Conservation (phyloP, 2,888 invertebrate genomes). For the Ormia ochracea region DNA sequence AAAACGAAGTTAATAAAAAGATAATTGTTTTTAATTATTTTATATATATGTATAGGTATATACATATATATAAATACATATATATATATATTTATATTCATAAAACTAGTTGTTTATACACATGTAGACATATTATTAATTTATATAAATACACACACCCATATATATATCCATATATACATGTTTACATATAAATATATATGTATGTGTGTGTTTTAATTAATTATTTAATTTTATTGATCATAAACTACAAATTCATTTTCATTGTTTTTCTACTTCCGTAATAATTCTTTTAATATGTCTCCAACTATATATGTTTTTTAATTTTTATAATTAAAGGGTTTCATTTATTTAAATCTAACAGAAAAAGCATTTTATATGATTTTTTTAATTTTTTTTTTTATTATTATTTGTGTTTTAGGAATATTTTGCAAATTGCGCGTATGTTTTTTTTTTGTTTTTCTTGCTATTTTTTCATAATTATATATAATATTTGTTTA, state of each 20-base stretch:
- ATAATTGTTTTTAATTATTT: slow-evolving; percentile 34
- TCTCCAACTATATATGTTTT: slow-evolving; percentile 36
- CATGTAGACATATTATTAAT: slow-evolving; percentile 61
- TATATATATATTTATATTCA: too few relatives aligned
- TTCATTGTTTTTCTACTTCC: slow-evolving; percentile 9
- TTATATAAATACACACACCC: too few relatives aligned
- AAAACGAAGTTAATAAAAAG: slow-evolving; percentile 45
- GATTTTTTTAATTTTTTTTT: neutral
- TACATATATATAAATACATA: too few relatives aligned
- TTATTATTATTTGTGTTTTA: slow-evolving; percentile 32
- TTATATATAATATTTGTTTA: slow-evolving; percentile 25
- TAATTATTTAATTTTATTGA: slow-evolving; percentile 58
- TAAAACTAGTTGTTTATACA: slow-evolving; percentile 62
- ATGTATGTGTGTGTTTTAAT: slow-evolving; percentile 53
- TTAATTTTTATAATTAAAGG: slow-evolving; percentile 33
- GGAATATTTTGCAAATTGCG: slow-evolving; percentile 62
- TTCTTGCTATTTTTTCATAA: slow-evolving; percentile 22
- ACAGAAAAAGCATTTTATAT: slow-evolving; percentile 56
- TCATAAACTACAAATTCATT: slow-evolving; percentile 61
- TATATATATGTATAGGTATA: too few relatives aligned
- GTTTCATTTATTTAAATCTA: slow-evolving; percentile 33
- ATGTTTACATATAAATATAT: slow-evolving; percentile 54
- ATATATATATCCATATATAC: too few relatives aligned
- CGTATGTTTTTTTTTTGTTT: slow-evolving; percentile 47
- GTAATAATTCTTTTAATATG: slow-evolving; percentile 19